Evolutionary conservation across 1,140 invertebrate species (phyloP), one percentile per base, ranked within the genome.

Genomic region (Zaprionus lachaisei): DNA sequence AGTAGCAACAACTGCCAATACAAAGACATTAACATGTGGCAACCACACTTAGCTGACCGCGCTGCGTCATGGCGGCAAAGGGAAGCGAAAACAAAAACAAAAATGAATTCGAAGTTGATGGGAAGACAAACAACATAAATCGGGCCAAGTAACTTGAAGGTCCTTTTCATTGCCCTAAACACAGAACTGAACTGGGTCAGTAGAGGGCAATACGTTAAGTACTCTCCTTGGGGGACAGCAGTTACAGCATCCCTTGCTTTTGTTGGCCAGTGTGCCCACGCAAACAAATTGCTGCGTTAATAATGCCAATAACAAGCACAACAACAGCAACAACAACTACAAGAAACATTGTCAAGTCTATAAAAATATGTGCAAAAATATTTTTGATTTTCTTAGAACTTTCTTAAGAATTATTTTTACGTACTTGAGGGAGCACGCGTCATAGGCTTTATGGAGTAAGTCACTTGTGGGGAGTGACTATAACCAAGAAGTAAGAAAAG

Each of bases 251-350:
- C 55, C 17, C 38, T 24, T 67, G 37, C 51, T 58, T 41, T 72
- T 62, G 44, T 62, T 44, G 64, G 26, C 20, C 44, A 57, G 54
- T 77, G 74, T 77, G 74, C 37, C 62, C 69, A 66, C 74, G 69
- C 69, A 73, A 77, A 74, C 64, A 77, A 77, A 77, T 79, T 75
- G 72, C 66, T 61, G 65, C 61, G 60, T 75, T 79, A 70, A 79
- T 75, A 79, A 70, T 65, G 64, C 71, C 75, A 73, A 73, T 63
- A 72, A 73, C 58, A 68, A 58, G n/a, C 17, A 56, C 17, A 56
- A 71, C 47, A 62, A 26, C 41, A 69, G 37, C 34, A 41, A 31
- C n/a, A 44, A 58, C n/a, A 38, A 49, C 44, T n/a, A 60, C 38
- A 31, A 55, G 44, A 67, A 73, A 28, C 57, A 55, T 69, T 15